Evolutionary conservation across 2,797 vertebrate species (phyloP), one percentile per base, ranked within the genome.

Genomic region (Molossus molossus): DNA sequence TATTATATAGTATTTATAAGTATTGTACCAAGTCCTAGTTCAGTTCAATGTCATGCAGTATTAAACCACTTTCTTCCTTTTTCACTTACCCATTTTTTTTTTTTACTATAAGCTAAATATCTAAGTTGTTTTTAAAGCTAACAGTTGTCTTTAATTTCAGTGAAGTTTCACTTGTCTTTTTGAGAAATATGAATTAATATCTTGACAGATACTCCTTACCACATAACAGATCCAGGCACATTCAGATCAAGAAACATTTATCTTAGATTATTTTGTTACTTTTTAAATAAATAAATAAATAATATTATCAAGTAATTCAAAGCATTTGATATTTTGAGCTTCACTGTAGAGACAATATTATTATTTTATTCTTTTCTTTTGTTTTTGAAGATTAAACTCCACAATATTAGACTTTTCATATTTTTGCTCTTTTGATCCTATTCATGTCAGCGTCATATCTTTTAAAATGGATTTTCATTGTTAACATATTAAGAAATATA

Each of bases 301-400:
- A 82, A 55, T 50, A 13, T 65, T 55, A 77, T 48, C 25, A 62
- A 37, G 29, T 84, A 58, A 92, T 25, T 89, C 4, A 64, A 79
- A 92, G n/a, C 17, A 88, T 55, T 67, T 75, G 13, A 60, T 2
- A 21, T 58, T 58, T 80, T 64, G 17, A 37, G 21, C 13, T 95
- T 90, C 67, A 18, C 21, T 53, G 9, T 23, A 85, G 73, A 93
- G n/a, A 70, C 33, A 33, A 33, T 10, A 87, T 40, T n/a, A 55
- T 77, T 86, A 65, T 75, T 75, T 75, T 81, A 60, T 92, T 77
- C 14, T 73, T 85, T 64, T 73, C 50, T 73, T 91, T 50, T 53
- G 33, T n/a, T 84, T 85, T 84, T 60, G 13, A 87, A 53, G 45
- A n/a, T 85, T 67, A 80, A 85, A 50, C 14, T 48, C 50, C 72